Evolutionary conservation across 2,888 invertebrate species (phyloP), one percentile per base, ranked within the genome.

Genomic region (Pyrrhosoma nymphula): DNA sequence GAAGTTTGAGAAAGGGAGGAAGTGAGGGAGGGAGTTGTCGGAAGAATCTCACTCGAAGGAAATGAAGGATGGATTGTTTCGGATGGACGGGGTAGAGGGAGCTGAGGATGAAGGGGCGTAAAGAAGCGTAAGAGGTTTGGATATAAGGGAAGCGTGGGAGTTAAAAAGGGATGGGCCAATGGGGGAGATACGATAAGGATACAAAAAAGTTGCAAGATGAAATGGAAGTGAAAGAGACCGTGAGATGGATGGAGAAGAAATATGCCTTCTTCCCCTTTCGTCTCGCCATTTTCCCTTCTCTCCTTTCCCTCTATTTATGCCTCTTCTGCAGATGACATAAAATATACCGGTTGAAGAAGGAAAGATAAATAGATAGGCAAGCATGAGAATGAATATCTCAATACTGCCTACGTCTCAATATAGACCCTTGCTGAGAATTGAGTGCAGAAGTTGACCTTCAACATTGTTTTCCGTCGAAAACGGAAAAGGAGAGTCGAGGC

Each of bases 11-110:
- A 26, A 82, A 82, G 35, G 82, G 82, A 4, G 20, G 26, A 26
- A n/a, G 69, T 14, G 82, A 35, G 35, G 82, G 12, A 14, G 82
- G 35, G 82, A 26, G 30, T 30, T 18, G 82, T 69, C 30, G 82
- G 82, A 82, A 82, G 35, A 82, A 82, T 82, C 82, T 20, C 30
- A 35, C 35, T 30, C 82, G 30, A n/a, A 30, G 82, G 82, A 35
- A 35, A 82, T 35, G 82, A 82, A 82, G 82, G 82, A 35, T 82
- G 82, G 82, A 82, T 82, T 82, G 30, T 82, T 82, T 35, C 35
- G 82, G 82, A 35, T 35, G 82, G 35, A 82, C 82, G 35, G 16
- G 82, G n/a, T 14, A 47, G 20, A 26, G 69, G 69, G n/a, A 69
- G 69, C 69, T 10, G 69, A n/a, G 69, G 12, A 69, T 69, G 82